These are phyloP conservation scores for Lithobates pipiens DNA, from an alignment of 2,797 vertebrate genomes.

Conservation along the genomic window DNA sequence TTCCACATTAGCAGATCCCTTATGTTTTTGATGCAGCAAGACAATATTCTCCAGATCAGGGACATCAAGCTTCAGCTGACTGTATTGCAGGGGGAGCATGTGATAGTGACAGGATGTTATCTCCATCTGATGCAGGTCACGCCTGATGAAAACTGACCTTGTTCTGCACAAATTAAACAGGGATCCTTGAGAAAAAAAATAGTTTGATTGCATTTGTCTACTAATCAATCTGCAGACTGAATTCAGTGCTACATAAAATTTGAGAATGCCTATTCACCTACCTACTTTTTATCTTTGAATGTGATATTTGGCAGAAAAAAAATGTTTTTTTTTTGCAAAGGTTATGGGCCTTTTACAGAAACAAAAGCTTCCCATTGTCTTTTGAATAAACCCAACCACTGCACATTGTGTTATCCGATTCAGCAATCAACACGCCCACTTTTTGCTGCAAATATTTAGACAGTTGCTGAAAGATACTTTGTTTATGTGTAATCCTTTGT, in stretches of 20 bases:
- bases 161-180: slow-evolving; percentile 8
- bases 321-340: too few relatives aligned
- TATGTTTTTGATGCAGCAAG: background rate
- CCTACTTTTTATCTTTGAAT: background rate
- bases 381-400: too few relatives aligned
- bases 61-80: background rate
- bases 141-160: slow-evolving; percentile 34
- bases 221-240: background rate
- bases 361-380: too few relatives aligned
- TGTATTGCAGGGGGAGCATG: slow-evolving; percentile 12
- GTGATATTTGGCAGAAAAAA: too few relatives aligned
- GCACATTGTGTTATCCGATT: too few relatives aligned
- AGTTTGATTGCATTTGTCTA: background rate
- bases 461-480: too few relatives aligned
- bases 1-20: background rate
- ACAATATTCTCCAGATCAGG: background rate
- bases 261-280: background rate
- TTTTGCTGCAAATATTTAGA: too few relatives aligned
- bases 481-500: too few relatives aligned
- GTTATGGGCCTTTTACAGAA: too few relatives aligned
- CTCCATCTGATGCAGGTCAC: slow-evolving; percentile 26
- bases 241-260: background rate
- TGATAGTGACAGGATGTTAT: slow-evolving; percentile 23
- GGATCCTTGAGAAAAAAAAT: background rate
- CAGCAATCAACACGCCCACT: too few relatives aligned